Percentiles rank a stretch among this genome's conserved stretches.
These are phyloP conservation scores for Pantala flavescens DNA, from an alignment of 1,140 invertebrate genomes.

Conservation along the genomic window DNA sequence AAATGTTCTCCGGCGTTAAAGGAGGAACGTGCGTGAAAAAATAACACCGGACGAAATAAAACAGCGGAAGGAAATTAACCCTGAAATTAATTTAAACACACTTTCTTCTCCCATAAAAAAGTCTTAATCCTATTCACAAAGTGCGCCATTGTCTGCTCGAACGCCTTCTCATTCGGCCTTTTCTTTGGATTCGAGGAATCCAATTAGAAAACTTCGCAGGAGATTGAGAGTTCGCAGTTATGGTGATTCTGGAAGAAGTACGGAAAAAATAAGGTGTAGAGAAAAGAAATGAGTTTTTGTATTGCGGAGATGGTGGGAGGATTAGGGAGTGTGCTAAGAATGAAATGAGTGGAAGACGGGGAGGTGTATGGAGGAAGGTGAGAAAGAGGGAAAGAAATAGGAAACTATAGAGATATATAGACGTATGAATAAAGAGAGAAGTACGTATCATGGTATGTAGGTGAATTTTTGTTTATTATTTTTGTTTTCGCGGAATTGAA, in stretches of 20 bases:
- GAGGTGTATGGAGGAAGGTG: not conserved
- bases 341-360: not conserved
- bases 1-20: too few relatives aligned
- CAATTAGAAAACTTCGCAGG: conserved; percentile 1
- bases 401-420: too few relatives aligned
- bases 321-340: too few relatives aligned
- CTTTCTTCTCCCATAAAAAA: not conserved
- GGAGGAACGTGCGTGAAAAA: too few relatives aligned
- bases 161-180: not conserved
- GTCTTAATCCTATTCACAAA: not conserved
- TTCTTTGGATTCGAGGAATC: conserved; percentile 9
- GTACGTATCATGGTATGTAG: too few relatives aligned
- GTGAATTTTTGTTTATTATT: too few relatives aligned
- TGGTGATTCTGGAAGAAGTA: not conserved
- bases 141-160: not conserved
- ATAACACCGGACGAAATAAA: too few relatives aligned
- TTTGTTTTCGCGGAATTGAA: too few relatives aligned
- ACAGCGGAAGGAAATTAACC: not conserved
- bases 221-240: not conserved
- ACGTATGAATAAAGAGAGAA: too few relatives aligned
- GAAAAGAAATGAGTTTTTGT: not conserved
- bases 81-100: conserved; percentile 1
- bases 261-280: not conserved
- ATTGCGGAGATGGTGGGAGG: not conserved
- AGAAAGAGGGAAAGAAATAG: too few relatives aligned